These are phyloP conservation scores for Trachymyrmex cornetzi DNA, from an alignment of 1,140 invertebrate genomes.

Conservation along the genomic window DNA sequence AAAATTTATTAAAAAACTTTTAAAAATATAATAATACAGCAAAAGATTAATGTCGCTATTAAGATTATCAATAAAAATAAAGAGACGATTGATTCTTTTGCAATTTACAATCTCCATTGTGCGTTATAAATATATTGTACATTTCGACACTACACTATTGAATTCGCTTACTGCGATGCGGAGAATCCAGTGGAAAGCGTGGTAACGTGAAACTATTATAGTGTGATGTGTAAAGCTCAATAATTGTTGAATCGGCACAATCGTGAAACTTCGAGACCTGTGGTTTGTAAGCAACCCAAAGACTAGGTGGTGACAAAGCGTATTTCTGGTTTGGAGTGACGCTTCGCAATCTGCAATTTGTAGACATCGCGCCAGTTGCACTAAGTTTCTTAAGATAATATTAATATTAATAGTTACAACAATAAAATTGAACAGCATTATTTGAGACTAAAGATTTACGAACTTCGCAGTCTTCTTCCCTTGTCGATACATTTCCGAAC, in stretches of 20 bases:
- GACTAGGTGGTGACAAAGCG: not conserved
- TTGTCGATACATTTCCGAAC: not conserved
- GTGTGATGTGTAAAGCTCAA: not conserved
- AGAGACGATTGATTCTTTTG: not conserved
- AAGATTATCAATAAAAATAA: not conserved
- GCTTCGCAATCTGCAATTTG: constrained; percentile 27
- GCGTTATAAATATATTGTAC: not conserved
- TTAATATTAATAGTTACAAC: constrained; percentile 14
- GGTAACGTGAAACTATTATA: not conserved
- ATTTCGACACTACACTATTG: not conserved
- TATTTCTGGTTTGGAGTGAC: not conserved
- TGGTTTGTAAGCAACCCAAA: constrained; percentile 21
- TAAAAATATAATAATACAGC: not conserved
- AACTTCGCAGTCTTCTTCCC: not conserved
- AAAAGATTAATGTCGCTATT: not conserved
- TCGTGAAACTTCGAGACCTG: constrained; percentile 5
- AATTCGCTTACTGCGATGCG: constrained; percentile 13
- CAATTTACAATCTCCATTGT: not conserved
- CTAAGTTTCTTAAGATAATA: constrained; percentile 1
- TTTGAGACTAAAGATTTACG: not conserved
- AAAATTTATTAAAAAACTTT: not conserved
- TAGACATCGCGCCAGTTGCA: constrained; percentile 1
- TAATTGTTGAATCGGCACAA: constrained; percentile 50
- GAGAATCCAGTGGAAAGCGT: not conserved
- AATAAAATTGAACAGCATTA: constrained; percentile 24